Percentiles rank a stretch among this genome's conserved stretches.
Evolutionary conservation across 1,140 invertebrate species (phyloP).

Genomic region (Drosophila guanche): DNA sequence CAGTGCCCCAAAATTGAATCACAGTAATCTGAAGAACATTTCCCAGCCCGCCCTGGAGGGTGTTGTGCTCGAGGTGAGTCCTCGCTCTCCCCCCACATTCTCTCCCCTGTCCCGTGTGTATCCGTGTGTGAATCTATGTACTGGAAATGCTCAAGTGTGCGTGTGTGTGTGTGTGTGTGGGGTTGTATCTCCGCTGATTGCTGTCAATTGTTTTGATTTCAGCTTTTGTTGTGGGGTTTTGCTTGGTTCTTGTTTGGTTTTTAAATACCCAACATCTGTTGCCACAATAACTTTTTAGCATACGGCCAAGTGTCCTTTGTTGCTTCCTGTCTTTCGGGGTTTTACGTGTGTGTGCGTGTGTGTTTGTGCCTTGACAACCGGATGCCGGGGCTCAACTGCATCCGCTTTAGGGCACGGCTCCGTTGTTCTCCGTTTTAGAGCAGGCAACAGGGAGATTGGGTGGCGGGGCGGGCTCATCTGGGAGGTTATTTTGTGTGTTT

Average conservation of each 20-base stretch:
- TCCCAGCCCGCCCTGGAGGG: conserved; percentile 85
- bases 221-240: conserved; percentile 14
- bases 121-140: background rate
- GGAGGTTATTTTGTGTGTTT: conserved; percentile 34
- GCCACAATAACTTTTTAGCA: conserved; percentile 78
- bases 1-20: conserved; percentile 86
- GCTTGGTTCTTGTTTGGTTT: conserved; percentile 35
- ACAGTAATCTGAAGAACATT: conserved; percentile 85
- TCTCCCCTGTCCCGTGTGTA: conserved; percentile 1
- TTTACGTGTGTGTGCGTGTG: conserved; percentile 10
- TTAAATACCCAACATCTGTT: conserved; percentile 68
- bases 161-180: conserved; percentile 23
- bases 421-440: conserved; percentile 12
- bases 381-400: conserved; percentile 67
- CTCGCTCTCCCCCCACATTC: background rate
- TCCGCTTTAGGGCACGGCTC: conserved; percentile 46
- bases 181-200: conserved; percentile 66
- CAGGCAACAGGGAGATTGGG: too few relatives aligned
- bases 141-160: background rate
- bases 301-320: conserved; percentile 47
- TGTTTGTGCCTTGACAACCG: conserved; percentile 53
- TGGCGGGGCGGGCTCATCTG: too few relatives aligned
- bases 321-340: conserved; percentile 32
- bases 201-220: conserved; percentile 81
- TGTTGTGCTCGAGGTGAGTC: conserved; percentile 83